Conservation (phyloP, 2,113 vertebrate genomes). For the Leptosomus discolor region DNA sequence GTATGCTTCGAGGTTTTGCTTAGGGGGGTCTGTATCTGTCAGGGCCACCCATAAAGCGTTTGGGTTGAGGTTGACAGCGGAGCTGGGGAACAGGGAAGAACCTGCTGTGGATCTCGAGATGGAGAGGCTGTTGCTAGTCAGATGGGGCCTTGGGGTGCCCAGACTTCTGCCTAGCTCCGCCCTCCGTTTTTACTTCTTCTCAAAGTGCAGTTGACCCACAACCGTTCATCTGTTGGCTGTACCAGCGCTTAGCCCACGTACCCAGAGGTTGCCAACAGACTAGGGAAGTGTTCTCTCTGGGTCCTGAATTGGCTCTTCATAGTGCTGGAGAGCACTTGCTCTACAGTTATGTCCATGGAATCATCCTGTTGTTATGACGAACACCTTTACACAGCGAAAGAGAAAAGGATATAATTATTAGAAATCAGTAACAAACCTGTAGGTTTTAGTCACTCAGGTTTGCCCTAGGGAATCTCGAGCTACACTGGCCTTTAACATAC, state of each 20-base stretch:
- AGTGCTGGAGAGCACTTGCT: background rate
- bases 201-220: background rate
- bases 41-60: background rate
- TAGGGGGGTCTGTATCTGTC: background rate
- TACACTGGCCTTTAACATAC: background rate
- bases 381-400: background rate
- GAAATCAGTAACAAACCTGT: background rate
- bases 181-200: background rate
- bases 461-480: background rate
- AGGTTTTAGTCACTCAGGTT: background rate
- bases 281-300: background rate
- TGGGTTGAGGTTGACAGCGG: too few species aligned
- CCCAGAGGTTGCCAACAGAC: background rate
- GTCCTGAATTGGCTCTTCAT: accelerated
- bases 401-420: background rate
- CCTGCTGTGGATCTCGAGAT: background rate
- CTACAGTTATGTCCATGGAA: background rate
- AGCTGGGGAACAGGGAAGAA: background rate
- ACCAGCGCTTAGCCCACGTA: background rate
- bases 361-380: accelerated
- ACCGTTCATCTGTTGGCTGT: accelerated
- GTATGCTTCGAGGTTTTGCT: background rate
- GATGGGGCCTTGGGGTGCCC: background rate
- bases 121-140: background rate
- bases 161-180: background rate